Base-by-base conservation (phyloP, 2,888 invertebrate species). In the Tipula confusa region DNA sequence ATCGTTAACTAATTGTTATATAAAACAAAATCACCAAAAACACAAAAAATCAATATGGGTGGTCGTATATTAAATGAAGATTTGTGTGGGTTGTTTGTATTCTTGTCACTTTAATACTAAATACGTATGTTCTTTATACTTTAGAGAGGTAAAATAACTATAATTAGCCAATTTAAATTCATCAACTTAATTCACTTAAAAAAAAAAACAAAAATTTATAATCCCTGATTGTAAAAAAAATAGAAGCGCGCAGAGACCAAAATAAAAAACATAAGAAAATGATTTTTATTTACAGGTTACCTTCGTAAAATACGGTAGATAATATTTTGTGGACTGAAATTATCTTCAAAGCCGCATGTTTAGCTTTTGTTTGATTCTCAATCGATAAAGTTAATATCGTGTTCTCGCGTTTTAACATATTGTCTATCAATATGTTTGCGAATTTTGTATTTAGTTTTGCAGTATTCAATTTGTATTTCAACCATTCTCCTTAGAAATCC, bases 101-200 rank as follows among this genome's bases (percentile, higher is more conserved):
- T 15, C 43, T 43, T 64, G 64, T 64, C 64, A 64, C 64, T 24
- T 64, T 64, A 64, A 18, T n/a, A n/a, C 11, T 64, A 64, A 64
- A 64, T 24, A 64, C 24, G 48, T 48, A 48, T 33, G 7, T 33
- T 33, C 5, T 33, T 0, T 33, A 18, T 43, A 43, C 18, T n/a
- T 43, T 43, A 43, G 43, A 43, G 64, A n/a, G 11, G 13, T 43
- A 43, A 18, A 24, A 64, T 24, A 24, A 64, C 64, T 64, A 24
- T 64, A 64, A 64, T 64, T 64, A 64, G 64, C 64, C 64, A 64
- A 64, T 64, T 64, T 64, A 64, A 64, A 64, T 64, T 64, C 64
- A 64, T 64, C 64, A 24, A 64, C 24, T 64, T 64, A 24, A 64
- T 64, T 64, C 64, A 24, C 7, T 64, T 64, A 64, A 24, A 64